Conservation (phyloP, 37 sponge, comb jelly and placozoan genomes). For the Cliona cf. orientalis region DNA sequence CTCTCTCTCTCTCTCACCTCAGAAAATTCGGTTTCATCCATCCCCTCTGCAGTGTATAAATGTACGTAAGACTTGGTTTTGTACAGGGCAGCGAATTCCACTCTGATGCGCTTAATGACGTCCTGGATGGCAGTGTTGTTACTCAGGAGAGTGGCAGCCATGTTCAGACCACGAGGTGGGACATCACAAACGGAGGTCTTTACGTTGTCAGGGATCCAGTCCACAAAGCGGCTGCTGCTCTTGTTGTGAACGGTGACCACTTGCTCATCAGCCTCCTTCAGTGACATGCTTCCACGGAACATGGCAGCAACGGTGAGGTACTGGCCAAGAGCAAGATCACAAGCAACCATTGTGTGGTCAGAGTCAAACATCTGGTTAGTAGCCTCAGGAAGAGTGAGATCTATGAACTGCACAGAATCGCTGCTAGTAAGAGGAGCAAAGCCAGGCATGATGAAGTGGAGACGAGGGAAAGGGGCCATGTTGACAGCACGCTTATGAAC, state of each 20-base stretch:
- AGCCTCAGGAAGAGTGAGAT: slow-evolving; percentile 96
- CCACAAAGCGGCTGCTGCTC: slow-evolving; percentile 98
- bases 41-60: slow-evolving; percentile 98
- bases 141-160: slow-evolving; percentile 97
- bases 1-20: slow-evolving; percentile 27
- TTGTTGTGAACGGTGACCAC: slow-evolving; percentile 98
- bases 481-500: slow-evolving; percentile 90
- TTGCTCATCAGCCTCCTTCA: slow-evolving; percentile 99
- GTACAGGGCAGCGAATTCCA: slow-evolving; percentile 99
- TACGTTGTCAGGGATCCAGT: slow-evolving; percentile 99
- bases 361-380: slow-evolving; percentile 99
- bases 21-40: slow-evolving; percentile 90
- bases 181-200: slow-evolving; percentile 98
- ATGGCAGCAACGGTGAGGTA: slow-evolving; percentile 99
- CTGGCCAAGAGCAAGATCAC: slow-evolving; percentile 97
- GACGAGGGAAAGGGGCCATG: slow-evolving; percentile 99
- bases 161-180: slow-evolving; percentile 96
- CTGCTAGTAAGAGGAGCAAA: slow-evolving; percentile 99
- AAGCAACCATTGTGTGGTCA: slow-evolving; percentile 99
- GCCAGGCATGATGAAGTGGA: slow-evolving; percentile 99
- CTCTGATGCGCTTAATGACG: slow-evolving; percentile 99
- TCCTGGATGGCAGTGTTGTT: slow-evolving; percentile 99
- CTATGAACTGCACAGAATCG: slow-evolving; percentile 95
- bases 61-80: slow-evolving; percentile 99
- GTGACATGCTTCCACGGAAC: slow-evolving; percentile 98